These are phyloP conservation scores for Cotesia vestalis DNA, from an alignment of 1,140 invertebrate species.

Conservation along the genomic window DNA sequence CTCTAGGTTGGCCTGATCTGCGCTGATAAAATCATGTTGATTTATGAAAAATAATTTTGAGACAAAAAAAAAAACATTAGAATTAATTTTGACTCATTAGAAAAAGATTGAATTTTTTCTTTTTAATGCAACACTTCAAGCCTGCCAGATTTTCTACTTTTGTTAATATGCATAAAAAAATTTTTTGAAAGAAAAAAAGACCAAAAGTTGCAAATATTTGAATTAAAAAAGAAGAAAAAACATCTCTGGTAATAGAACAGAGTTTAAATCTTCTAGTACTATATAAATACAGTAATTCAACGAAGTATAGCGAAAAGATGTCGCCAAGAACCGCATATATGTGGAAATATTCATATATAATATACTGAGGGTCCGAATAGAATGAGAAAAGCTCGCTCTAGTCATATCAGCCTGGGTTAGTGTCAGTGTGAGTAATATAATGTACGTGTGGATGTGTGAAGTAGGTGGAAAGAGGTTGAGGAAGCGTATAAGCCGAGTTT, in stretches of 20 bases:
- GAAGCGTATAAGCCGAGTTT: background rate
- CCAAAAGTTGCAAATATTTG: background rate
- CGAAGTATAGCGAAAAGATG: background rate
- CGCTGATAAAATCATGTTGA: no score
- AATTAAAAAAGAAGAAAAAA: constrained; percentile 2
- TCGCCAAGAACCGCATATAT: constrained; percentile 4
- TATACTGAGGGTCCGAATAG: background rate
- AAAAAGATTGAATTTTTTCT: no score
- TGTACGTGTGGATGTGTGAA: background rate
- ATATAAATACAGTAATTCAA: constrained; percentile 2
- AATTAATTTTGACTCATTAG: no score
- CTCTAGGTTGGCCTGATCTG: no score
- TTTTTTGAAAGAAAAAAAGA: background rate
- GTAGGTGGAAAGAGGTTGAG: background rate
- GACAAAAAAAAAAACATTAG: no score
- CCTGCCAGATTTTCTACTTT: no score
- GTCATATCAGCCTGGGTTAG: background rate
- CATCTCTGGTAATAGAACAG: no score
- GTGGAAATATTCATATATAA: constrained; percentile 11
- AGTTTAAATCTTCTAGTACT: constrained; percentile 1
- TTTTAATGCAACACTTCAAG: no score
- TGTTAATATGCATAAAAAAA: no score
- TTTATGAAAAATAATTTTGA: no score
- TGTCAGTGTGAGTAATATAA: background rate
- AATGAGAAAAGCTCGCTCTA: background rate